phyloP scores from a whole-genome alignment of 2,797 vertebrate genomes.

The Leptodactylus fallax region DNA sequence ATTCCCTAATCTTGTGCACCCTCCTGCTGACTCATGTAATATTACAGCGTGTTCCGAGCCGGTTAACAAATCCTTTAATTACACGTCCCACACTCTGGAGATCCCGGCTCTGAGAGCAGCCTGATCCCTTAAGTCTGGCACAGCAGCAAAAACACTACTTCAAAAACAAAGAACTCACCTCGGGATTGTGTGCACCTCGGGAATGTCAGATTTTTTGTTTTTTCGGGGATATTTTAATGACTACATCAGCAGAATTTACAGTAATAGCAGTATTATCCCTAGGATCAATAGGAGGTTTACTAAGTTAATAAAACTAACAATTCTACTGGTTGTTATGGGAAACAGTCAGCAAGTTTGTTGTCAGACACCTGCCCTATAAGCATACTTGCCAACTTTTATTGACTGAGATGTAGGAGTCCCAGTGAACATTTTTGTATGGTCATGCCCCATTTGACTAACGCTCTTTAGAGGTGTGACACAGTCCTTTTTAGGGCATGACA shows the following conservation, averaged over 20 bases:
- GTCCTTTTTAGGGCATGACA: too few relatives aligned
- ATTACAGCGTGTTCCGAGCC: conserved; percentile 15
- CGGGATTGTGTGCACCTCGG: not conserved
- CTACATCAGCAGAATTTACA: not conserved
- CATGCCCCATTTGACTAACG: too few relatives aligned
- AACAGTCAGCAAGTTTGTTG: not conserved
- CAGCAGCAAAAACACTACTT: not conserved
- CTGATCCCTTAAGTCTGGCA: conserved; percentile 33
- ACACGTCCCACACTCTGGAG: conserved; percentile 16
- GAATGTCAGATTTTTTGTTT: not conserved
- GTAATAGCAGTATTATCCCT: not conserved
- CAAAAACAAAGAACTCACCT: not conserved
- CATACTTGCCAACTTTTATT: too few relatives aligned
- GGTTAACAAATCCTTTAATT: conserved; percentile 54
- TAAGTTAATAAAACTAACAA: not conserved
- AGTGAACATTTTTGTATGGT: too few relatives aligned
- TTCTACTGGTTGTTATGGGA: not conserved
- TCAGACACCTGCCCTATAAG: not conserved
- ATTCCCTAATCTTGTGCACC: not conserved
- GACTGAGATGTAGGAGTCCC: too few relatives aligned
- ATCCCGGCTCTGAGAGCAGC: conserved; percentile 6
- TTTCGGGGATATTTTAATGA: not conserved
- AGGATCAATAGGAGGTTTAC: too few relatives aligned
- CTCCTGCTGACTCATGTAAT: not conserved
- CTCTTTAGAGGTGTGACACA: too few relatives aligned